Evolutionary conservation across 2,113 vertebrate species (phyloP).

Genomic region (Antechinus stuartii): DNA sequence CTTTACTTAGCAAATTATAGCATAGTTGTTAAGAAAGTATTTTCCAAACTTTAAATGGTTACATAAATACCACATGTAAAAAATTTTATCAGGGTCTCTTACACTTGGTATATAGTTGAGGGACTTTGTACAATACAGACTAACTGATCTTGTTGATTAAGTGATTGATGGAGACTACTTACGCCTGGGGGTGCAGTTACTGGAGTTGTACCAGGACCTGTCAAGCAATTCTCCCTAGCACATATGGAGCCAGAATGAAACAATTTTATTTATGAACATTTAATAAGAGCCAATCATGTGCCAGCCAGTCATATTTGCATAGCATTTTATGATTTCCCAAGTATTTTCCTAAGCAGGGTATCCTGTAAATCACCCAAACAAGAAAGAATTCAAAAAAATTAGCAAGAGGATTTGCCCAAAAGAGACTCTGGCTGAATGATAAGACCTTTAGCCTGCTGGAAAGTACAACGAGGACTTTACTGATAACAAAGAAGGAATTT

Average conservation of each 20-base stretch:
- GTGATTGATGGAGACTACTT: constrained; percentile 30
- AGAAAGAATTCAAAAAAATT: constrained; percentile 12
- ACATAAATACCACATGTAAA: not conserved
- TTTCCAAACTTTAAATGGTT: not conserved
- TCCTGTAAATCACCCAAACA: not conserved
- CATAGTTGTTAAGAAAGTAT: not conserved
- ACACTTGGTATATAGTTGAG: not conserved
- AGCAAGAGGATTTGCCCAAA: constrained; percentile 38
- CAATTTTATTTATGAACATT: constrained; percentile 9
- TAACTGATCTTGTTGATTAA: constrained; percentile 25
- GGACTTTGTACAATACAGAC: constrained; percentile 34
- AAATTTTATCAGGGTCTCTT: constrained; percentile 4
- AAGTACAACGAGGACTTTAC: not conserved
- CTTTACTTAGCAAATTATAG: not conserved
- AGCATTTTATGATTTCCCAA: not conserved
- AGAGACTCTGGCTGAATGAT: constrained; percentile 16
- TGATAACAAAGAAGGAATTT: not conserved
- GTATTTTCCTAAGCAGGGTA: not conserved
- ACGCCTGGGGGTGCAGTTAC: constrained; percentile 33
- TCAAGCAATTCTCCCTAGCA: constrained; percentile 27
- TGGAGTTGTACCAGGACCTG: not conserved
- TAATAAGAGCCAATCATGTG: constrained; percentile 15
- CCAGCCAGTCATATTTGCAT: not conserved
- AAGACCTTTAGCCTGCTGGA: not conserved
- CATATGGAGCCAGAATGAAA: constrained; percentile 33